Percentiles rank a stretch among this genome's conserved stretches.
phyloP scores from a whole-genome alignment of 2,113 vertebrate species.

The Petroica traversi region DNA sequence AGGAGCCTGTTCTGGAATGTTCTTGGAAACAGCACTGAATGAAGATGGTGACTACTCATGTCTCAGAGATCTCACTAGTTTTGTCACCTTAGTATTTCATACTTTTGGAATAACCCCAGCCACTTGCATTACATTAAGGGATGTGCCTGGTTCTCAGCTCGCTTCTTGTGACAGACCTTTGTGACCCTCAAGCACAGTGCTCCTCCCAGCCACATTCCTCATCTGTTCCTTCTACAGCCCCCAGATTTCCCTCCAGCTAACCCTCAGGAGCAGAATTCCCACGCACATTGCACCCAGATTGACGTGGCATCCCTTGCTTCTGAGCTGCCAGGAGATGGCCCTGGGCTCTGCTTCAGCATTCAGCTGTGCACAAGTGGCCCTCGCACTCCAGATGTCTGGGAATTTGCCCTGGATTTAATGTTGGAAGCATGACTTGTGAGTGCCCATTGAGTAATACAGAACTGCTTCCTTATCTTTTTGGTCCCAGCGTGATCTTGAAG shows the following conservation, averaged over 20 bases:
- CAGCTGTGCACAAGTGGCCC: neutral
- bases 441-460: neutral
- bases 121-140: neutral
- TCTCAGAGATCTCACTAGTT: neutral
- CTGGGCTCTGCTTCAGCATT: neutral
- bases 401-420: neutral
- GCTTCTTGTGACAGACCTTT: neutral
- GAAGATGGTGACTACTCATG: neutral
- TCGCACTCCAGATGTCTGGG: neutral
- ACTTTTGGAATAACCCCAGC: neutral
- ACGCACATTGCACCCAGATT: fast-evolving
- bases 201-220: neutral
- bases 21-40: neutral
- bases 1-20: neutral
- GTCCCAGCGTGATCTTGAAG: neutral
- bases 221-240: neutral
- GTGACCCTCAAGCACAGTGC: neutral
- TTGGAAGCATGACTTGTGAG: neutral
- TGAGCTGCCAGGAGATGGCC: neutral
- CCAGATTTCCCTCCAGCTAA: neutral
- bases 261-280: neutral
- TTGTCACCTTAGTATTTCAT: neutral
- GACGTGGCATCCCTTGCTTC: neutral
- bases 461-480: neutral
- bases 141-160: neutral